Evolutionary conservation across 2,797 vertebrate genomes (phyloP), one percentile per base, ranked within the genome.

Genomic region (Hapalemur alaotrensis): DNA sequence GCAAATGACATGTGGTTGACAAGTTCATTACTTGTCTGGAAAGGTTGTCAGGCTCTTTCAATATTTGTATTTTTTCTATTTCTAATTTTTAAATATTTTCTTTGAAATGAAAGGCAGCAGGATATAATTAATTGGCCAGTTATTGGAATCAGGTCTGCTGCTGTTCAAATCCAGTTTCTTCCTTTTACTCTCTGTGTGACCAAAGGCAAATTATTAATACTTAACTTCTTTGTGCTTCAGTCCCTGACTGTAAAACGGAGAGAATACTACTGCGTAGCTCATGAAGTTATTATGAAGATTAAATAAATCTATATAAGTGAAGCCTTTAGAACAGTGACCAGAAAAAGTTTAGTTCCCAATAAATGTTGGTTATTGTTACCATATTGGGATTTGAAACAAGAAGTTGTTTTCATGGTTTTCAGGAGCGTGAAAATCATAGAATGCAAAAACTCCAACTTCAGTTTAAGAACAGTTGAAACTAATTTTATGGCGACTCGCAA

Each of bases 61-160:
- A 22, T 67, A 57, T 43, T 50, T 61, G 17, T 30, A 15, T 52
- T 48, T 80, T 92, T 43, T 75, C n/a, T 69, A 83, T 69, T 41
- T 92, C 2, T 38, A 73, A 76, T 65, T 80, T 14, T 69, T 28
- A 95, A 88, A 25, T 69, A 46, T 35, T 57, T 63, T 86, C 6
- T 92, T 63, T 72, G 48, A 67, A 79, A 54, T 92, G 1, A 43
- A 92, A 80, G 13, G 1, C 12, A 69, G 5, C 1, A 2, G 65
- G 70, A 41, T 76, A 46, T 43, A 57, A 75, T 41, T 41, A 35
- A 84, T 35, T 65, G 8, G 2, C 10, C 2, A 59, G 0, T 91
- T 79, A 80, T 17, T 92, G 7, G 7, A 92, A 75, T 48, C 15
- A 48, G 41, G 23, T 7, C 32, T 30, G 11, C 4, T 84, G 15